Percentiles rank a stretch among this genome's conserved stretches.
phyloP scores from a whole-genome alignment of 2,113 vertebrate species.

The Pantherophis guttatus region DNA sequence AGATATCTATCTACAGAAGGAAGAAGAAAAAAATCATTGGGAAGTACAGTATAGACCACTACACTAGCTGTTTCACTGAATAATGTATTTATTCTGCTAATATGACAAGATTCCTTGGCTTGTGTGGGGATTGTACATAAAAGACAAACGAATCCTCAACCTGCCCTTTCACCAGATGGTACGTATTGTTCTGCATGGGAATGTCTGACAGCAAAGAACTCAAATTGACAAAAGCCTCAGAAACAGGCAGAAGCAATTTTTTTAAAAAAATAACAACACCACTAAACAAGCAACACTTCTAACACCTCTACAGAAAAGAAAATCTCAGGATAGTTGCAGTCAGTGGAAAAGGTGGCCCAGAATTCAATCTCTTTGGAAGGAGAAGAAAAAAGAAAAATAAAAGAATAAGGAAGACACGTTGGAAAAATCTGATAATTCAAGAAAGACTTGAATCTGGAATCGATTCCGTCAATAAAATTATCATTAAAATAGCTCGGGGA shows the following conservation, averaged over 20 bases:
- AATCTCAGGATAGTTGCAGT: not conserved
- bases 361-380: not conserved
- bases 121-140: not conserved
- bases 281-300: not conserved
- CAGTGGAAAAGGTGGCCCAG: not conserved
- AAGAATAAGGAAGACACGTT: not conserved
- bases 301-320: slow-evolving; percentile 3
- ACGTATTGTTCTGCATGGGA: slow-evolving; percentile 11
- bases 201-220: not conserved
- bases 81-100: slow-evolving; percentile 5
- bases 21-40: not conserved
- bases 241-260: not conserved
- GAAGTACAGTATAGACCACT: not conserved
- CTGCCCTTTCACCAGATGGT: not conserved
- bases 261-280: not conserved
- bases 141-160: not conserved
- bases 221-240: slow-evolving; percentile 18
- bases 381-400: not conserved
- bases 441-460: slow-evolving; percentile 31
- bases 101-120: not conserved
- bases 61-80: not conserved
- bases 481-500: slow-evolving; percentile 49
- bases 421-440: slow-evolving; percentile 36
- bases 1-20: not conserved
- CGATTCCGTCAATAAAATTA: slow-evolving; percentile 42